Conservation (phyloP, 2,797 vertebrate species). For the Melanogrammus aeglefinus region DNA sequence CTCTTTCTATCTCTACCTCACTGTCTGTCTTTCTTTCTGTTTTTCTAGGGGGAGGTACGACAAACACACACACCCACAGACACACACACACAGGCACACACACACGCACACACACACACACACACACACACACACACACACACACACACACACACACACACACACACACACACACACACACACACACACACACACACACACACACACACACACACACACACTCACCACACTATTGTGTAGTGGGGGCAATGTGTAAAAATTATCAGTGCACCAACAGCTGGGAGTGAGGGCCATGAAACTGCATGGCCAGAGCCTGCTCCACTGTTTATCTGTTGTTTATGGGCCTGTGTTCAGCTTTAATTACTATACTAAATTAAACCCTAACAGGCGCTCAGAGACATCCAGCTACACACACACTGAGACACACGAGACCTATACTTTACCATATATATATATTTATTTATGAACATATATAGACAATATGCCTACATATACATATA, state of each 20-base stretch:
- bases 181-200: constrained; percentile 29
- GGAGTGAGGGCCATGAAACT: constrained; percentile 95
- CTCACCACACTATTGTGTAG: constrained; percentile 64
- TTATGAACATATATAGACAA: constrained; percentile 19
- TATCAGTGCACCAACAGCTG: constrained; percentile 95
- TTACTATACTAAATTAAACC: constrained; percentile 99
- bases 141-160: constrained; percentile 39
- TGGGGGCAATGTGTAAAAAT: constrained; percentile 87
- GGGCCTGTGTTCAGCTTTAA: constrained; percentile 99
- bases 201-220: constrained; percentile 21
- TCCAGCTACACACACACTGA: constrained; percentile 57
- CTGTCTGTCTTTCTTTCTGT: constrained; percentile 44
- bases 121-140: constrained; percentile 23
- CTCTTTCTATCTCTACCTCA: constrained; percentile 30
- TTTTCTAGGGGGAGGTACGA: constrained; percentile 10
- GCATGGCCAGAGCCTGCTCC: constrained; percentile 91
- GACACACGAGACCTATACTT: constrained; percentile 2
- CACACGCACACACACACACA: constrained; percentile 24
- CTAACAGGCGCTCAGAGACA: constrained; percentile 96
- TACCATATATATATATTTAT: constrained; percentile 9
- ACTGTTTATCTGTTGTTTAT: constrained; percentile 99
- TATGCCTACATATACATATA: constrained; percentile 11
- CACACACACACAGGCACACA: too few species aligned
- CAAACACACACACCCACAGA: constrained; percentile 18
- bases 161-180: constrained; percentile 28